Percentiles rank a stretch among this genome's conserved stretches.
phyloP scores from a whole-genome alignment of 2,888 invertebrate species.

The Drosophila meridiana region DNA sequence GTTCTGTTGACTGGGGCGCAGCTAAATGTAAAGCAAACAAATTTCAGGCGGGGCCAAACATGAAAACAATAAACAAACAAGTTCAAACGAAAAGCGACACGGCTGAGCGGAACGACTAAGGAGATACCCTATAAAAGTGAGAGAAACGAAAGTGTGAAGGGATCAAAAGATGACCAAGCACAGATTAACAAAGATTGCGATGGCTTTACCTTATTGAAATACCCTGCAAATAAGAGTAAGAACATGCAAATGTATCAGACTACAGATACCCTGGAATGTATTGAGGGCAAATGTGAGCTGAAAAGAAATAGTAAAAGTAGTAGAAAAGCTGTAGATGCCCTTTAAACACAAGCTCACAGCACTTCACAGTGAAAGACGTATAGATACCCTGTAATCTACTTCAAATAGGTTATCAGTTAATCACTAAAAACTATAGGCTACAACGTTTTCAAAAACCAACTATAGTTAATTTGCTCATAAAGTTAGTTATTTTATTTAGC shows the following conservation, averaged over 20 bases:
- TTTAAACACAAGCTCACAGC: background rate
- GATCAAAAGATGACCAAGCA: background rate
- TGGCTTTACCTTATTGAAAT: background rate
- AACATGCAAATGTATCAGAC: background rate
- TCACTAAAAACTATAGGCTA: background rate
- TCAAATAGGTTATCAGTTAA: slow-evolving; percentile 6
- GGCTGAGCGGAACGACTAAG: slow-evolving; percentile 1
- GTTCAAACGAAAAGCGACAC: slow-evolving; percentile 2
- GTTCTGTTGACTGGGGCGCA: slow-evolving; percentile 14
- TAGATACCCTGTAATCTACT: background rate
- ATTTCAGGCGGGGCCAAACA: slow-evolving; percentile 33
- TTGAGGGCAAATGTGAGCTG: background rate
- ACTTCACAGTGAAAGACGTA: background rate
- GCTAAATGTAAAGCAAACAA: slow-evolving; percentile 28
- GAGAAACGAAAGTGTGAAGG: background rate
- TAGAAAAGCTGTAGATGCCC: background rate
- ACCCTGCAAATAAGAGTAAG: background rate
- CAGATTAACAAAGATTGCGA: no score
- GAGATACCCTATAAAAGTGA: slow-evolving; percentile 16
- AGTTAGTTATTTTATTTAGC: background rate
- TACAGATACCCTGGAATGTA: background rate
- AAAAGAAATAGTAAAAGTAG: background rate
- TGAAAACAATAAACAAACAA: slow-evolving; percentile 21
- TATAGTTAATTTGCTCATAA: background rate
- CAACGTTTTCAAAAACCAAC: background rate